A percentile compares a stretch with the other conserved stretches of the same genome.
phyloP scores from a whole-genome alignment of 2,113 vertebrate species.

The Myrmophylax atrothorax region DNA sequence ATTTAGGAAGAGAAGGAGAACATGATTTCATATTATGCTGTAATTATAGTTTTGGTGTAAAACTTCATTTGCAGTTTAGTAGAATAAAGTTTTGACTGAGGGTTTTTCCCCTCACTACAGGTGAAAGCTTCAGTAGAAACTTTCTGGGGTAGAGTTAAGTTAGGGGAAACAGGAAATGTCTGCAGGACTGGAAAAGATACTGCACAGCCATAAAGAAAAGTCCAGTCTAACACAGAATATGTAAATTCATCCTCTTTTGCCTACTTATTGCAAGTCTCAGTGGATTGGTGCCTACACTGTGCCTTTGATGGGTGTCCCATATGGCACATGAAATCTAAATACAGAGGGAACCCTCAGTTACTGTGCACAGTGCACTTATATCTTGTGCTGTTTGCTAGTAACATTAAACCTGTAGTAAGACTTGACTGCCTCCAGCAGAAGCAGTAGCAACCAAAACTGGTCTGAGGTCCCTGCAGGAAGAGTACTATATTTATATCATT shows the following conservation, averaged over 20 bases:
- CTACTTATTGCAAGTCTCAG: conserved; percentile 9
- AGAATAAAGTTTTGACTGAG: background rate
- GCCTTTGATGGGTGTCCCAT: conserved; percentile 10
- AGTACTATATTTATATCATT: background rate
- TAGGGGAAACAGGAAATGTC: background rate
- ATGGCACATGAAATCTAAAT: background rate
- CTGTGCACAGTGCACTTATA: background rate
- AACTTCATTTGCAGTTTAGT: background rate
- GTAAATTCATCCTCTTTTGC: conserved; percentile 28
- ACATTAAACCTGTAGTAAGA: background rate
- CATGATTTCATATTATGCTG: background rate
- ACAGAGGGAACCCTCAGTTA: background rate
- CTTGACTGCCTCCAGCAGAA: background rate
- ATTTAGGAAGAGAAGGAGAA: background rate
- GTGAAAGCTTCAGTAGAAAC: background rate
- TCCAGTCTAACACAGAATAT: background rate
- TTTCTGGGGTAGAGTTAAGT: background rate
- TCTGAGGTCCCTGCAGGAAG: background rate
- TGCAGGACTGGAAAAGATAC: background rate
- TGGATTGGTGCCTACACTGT: background rate
- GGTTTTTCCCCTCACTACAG: background rate
- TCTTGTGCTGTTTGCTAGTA: background rate
- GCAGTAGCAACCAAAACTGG: background rate
- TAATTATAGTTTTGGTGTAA: background rate
- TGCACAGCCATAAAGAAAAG: background rate